Evolutionary conservation across 2,797 vertebrate genomes (phyloP), one percentile per base, ranked within the genome.

Genomic region (Melopsittacus undulatus): DNA sequence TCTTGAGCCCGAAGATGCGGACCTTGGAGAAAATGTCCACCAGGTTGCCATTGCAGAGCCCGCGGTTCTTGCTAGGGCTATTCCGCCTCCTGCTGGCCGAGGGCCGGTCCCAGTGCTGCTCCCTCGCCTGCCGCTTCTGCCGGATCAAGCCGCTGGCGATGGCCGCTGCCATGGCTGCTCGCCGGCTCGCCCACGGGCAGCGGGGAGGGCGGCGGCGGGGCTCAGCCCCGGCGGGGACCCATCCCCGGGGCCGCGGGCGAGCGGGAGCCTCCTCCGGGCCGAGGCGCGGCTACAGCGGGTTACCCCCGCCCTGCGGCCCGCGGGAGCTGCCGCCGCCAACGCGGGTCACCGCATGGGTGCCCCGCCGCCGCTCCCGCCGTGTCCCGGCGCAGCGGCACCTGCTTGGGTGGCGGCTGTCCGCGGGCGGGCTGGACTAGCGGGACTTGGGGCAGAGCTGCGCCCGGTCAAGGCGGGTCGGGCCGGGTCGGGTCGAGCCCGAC

Each of bases 21-120:
- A 99, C 99, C 99, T 99, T 99, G 95, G 99, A 99, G 98, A 99
- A 99, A 98, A 99, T 99, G 97, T 99, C 99, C 98, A 99, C 99
- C 98, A 99, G 98, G 98, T 99, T 99, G 87, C 99, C 98, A 96
- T 99, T 99, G 98, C 99, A 99, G 81, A 99, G 99, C 97, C 99
- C 99, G 97, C 99, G 99, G 97, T 98, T 99, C 98, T 99, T 99
- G 98, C 98, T 99, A 96, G 99, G 99, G 98, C 99, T 99, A 98
- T 98, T 98, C 97, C 98, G 99, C 97, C 99, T 98, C 98, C 99
- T 98, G 97, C 99, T 98, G 96, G 99, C 98, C 52, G 98, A 97
- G 89, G 99, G 99, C 97, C 99, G 98, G 98, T 99, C 99, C 97
- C 99, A 98, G 96, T 99, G 99, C 97, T 99, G 99, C 98, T 99